phyloP scores from a whole-genome alignment of 2,888 invertebrate genomes.

The Polydrusus pterygomalis region DNA sequence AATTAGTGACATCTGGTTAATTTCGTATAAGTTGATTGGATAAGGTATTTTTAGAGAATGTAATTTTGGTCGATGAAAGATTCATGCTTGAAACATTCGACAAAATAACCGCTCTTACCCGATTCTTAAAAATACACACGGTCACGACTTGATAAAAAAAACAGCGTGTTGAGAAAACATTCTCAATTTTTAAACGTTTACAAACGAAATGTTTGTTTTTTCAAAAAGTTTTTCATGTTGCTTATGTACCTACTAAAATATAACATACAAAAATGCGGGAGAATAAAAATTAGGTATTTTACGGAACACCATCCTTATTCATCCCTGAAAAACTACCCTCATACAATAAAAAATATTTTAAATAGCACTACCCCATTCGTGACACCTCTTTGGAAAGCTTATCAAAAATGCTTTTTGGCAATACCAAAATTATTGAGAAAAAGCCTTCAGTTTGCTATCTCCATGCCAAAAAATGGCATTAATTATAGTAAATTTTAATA shows the following conservation, averaged over 20 bases:
- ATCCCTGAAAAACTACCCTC: too few relatives aligned
- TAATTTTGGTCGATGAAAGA: constrained; percentile 45
- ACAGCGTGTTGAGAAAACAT: not conserved
- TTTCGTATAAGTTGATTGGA: constrained; percentile 31
- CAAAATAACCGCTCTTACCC: constrained; percentile 35
- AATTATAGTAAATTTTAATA: too few relatives aligned
- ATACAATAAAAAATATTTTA: too few relatives aligned
- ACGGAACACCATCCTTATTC: too few relatives aligned
- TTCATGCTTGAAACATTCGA: constrained; percentile 45
- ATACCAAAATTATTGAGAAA: too few relatives aligned
- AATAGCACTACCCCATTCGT: too few relatives aligned
- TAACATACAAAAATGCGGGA: too few relatives aligned
- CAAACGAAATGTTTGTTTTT: not conserved
- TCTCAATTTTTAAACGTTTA: not conserved
- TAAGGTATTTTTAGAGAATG: constrained; percentile 45
- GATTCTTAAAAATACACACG: constrained; percentile 34
- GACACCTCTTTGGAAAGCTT: too few relatives aligned
- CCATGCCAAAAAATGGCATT: too few relatives aligned
- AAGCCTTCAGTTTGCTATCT: too few relatives aligned
- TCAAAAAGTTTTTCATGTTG: not conserved
- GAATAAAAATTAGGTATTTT: too few relatives aligned
- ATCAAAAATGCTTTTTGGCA: too few relatives aligned
- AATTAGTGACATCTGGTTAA: constrained; percentile 45
- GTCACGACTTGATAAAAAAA: constrained; percentile 20
- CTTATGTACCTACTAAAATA: not conserved